Base-by-base conservation (phyloP, 1,140 invertebrate species). In the Habropoda laboriosa region DNA sequence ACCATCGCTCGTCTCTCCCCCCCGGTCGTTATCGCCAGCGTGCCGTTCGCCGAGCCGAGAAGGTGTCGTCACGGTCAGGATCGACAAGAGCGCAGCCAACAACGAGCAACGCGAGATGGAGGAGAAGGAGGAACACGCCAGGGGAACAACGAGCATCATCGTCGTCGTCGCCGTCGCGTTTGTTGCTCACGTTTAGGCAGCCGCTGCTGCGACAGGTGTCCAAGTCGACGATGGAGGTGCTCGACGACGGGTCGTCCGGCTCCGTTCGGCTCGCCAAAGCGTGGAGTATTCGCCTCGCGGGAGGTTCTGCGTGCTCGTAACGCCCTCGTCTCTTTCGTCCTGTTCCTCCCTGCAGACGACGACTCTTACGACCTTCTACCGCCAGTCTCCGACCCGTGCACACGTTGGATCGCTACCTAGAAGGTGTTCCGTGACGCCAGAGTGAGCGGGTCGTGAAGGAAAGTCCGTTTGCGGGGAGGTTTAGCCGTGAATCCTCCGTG, bases 1-100 rank as follows among this genome's bases (percentile, higher is more conserved):
- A 87, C 47, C 82, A 88, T 88, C 86, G 83, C 80, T 90, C 89
- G 82, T 90, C 88, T 88, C 89, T 89, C 81, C 82, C 60, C 76
- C 72, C 81, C 79, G 85, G 73, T 87, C 81, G 77, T 81, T 86
- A 88, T 86, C 83, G 84, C 82, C 40, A 81, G 67, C 47, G 71
- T 71, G 66, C 73, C 68, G 73, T 82, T 87, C 79, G 84, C 76
- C 85, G 82, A 85, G 83, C 77, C 75, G 68, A 77, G 71, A 79
- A 66, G 61, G 21, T 64, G 66, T 53, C 74, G 63, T 79, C 51
- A 45, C 57, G 49, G 67, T 32, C 51, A 73, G 30, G 53, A 76
- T 38, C 74, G 71, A 38, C 8, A 72, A 7, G 53, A 75, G n/a
- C 40, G 40, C 10, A 0, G 40, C 3, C 21, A 21, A 10, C 8